A percentile compares a stretch with the other conserved stretches of the same genome.
Conservation (phyloP, 2,797 vertebrate genomes). For the Sebastes variabilis region DNA sequence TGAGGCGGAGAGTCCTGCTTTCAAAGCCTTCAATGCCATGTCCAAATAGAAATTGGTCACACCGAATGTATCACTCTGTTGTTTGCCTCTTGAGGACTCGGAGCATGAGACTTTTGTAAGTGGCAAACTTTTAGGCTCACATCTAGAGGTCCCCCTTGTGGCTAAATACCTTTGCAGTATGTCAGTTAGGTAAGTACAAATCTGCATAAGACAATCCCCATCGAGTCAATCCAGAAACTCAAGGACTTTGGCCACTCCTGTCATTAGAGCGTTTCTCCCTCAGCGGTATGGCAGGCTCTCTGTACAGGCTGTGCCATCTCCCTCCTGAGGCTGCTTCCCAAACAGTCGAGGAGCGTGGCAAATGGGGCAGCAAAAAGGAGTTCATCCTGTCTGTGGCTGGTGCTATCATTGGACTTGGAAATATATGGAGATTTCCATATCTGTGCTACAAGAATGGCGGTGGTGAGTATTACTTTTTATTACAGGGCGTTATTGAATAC, state of each 20-base stretch:
- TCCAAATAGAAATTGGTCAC: conserved; percentile 15
- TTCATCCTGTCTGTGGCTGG: conserved; percentile 74
- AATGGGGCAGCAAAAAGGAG: conserved; percentile 73
- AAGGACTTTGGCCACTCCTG: not conserved
- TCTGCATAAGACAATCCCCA: not conserved
- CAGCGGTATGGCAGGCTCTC: conserved; percentile 51
- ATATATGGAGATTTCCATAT: conserved; percentile 80
- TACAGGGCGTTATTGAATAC: too few relatives aligned
- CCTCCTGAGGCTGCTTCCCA: conserved; percentile 1
- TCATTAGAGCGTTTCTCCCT: not conserved
- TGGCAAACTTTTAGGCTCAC: not conserved
- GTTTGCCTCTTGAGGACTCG: not conserved
- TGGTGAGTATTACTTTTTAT: conserved; percentile 55
- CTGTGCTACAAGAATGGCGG: conserved; percentile 80
- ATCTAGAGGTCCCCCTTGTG: conserved; percentile 58
- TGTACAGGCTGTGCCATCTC: not conserved
- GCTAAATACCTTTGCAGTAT: conserved; percentile 9
- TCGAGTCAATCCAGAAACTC: conserved; percentile 5
- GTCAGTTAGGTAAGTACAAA: conserved; percentile 16
- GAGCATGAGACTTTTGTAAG: not conserved
- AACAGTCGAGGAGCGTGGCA: conserved; percentile 53
- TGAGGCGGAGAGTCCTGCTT: not conserved
- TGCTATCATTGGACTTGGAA: conserved; percentile 75
- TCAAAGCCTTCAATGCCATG: conserved; percentile 1
- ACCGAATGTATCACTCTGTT: not conserved